Evolutionary conservation across 2,888 invertebrate genomes (phyloP).

Genomic region (Drosophila percnosoma): DNA sequence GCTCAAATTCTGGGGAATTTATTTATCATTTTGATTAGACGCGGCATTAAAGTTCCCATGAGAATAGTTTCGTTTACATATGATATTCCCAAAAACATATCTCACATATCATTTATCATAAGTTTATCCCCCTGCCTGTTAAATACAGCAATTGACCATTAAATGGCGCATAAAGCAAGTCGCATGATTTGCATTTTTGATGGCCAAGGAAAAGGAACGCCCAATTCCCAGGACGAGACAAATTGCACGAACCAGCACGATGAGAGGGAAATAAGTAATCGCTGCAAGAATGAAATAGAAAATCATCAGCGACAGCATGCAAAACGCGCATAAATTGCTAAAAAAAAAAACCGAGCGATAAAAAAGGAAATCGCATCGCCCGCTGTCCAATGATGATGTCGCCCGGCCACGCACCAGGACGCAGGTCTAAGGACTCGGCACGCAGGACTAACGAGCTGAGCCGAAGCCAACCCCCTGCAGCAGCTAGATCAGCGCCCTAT

Average conservation of each 20-base stretch:
- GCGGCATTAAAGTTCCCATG: conserved; percentile 16
- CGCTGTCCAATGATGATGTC: conserved; percentile 59
- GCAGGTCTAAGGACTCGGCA: conserved; percentile 1
- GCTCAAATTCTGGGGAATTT: not conserved
- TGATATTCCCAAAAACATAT: not conserved
- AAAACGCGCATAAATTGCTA: conserved; percentile 53
- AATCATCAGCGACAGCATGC: conserved; percentile 55
- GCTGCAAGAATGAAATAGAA: conserved; percentile 25
- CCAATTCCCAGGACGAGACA: conserved; percentile 54
- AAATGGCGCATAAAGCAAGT: conserved; percentile 37
- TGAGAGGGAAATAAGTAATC: conserved; percentile 9
- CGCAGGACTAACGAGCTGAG: conserved; percentile 43
- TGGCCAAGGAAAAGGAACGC: conserved; percentile 1
- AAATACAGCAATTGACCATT: conserved; percentile 43
- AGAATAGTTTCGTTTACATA: conserved; percentile 9
- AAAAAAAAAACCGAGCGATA: conserved; percentile 16
- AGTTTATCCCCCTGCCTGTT: not conserved
- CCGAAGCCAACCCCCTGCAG: conserved; percentile 23
- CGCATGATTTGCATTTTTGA: conserved; percentile 65
- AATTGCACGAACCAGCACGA: conserved; percentile 38
- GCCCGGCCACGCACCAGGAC: conserved; percentile 44
- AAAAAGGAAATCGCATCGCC: conserved; percentile 24
- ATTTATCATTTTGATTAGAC: not conserved
- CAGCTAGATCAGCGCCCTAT: conserved; percentile 59
- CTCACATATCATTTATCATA: conserved; percentile 41